phyloP scores from a whole-genome alignment of 2,888 invertebrate species.

The Tipula helvola region DNA sequence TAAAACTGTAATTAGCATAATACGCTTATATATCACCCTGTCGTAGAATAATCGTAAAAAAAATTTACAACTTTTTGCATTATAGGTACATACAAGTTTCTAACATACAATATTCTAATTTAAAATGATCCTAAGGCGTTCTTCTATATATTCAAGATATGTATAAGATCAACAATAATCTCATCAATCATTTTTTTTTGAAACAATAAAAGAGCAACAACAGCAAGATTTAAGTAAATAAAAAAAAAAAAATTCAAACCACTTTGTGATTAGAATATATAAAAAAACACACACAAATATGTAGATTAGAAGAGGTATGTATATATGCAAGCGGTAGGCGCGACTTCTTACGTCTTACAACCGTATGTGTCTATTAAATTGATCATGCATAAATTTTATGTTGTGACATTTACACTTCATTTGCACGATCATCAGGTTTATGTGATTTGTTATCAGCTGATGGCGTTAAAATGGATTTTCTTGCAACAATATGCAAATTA shows the following conservation, averaged over 20 bases:
- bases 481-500: too few relatives aligned
- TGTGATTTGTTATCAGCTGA: neutral
- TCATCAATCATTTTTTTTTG: neutral
- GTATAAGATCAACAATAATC: neutral
- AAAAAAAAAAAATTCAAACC: neutral
- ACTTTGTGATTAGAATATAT: neutral
- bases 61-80: neutral
- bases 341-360: neutral
- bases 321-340: neutral
- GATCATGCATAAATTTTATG: neutral
- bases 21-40: neutral
- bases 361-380: neutral
- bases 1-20: neutral
- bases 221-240: neutral
- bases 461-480: too few relatives aligned
- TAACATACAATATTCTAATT: neutral
- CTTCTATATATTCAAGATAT: neutral
- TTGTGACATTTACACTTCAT: neutral
- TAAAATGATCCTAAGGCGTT: neutral
- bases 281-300: neutral
- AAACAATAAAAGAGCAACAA: neutral
- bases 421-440: neutral
- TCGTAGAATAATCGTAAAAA: neutral
- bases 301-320: neutral
- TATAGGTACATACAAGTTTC: neutral